Percentiles rank a stretch among this genome's conserved stretches.
These are phyloP conservation scores for Castor canadensis DNA, from an alignment of 2,113 vertebrate species.

Conservation along the genomic window DNA sequence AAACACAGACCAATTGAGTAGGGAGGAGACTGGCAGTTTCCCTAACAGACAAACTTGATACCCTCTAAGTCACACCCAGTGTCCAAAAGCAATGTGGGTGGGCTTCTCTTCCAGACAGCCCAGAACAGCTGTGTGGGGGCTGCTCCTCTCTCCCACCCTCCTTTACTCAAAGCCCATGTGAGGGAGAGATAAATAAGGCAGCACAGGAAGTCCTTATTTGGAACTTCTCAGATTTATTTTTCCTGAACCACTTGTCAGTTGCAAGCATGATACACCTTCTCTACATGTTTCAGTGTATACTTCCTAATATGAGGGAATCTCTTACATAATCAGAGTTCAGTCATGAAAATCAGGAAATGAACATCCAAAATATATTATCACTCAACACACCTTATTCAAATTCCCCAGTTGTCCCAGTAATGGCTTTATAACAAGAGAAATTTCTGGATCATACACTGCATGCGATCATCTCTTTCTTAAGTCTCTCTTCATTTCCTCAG, in stretches of 20 bases:
- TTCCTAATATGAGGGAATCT: slow-evolving; percentile 19
- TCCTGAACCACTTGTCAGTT: slow-evolving; percentile 29
- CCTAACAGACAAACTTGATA: slow-evolving; percentile 73
- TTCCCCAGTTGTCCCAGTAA: neutral
- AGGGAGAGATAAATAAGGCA: slow-evolving; percentile 69
- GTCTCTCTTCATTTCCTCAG: neutral
- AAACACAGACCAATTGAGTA: slow-evolving; percentile 29
- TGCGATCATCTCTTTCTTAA: neutral
- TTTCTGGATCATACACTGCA: neutral
- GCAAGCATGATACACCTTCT: neutral
- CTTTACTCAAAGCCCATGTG: slow-evolving; percentile 52
- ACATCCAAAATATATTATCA: neutral
- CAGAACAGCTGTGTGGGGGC: slow-evolving; percentile 75
- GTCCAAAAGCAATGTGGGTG: slow-evolving; percentile 76
- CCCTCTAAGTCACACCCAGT: slow-evolving; percentile 72
- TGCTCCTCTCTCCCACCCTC: slow-evolving; percentile 11
- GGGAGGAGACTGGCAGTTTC: slow-evolving; percentile 55
- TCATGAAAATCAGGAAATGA: neutral
- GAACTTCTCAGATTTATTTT: slow-evolving; percentile 19
- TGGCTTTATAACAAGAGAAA: neutral
- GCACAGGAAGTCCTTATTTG: slow-evolving; percentile 78
- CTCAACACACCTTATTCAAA: neutral
- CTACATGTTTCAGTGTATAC: neutral
- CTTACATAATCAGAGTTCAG: neutral
- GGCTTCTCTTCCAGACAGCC: slow-evolving; percentile 74